Base-by-base conservation (phyloP, 2,888 invertebrate species). In the Lasioglossum oenotherae region DNA sequence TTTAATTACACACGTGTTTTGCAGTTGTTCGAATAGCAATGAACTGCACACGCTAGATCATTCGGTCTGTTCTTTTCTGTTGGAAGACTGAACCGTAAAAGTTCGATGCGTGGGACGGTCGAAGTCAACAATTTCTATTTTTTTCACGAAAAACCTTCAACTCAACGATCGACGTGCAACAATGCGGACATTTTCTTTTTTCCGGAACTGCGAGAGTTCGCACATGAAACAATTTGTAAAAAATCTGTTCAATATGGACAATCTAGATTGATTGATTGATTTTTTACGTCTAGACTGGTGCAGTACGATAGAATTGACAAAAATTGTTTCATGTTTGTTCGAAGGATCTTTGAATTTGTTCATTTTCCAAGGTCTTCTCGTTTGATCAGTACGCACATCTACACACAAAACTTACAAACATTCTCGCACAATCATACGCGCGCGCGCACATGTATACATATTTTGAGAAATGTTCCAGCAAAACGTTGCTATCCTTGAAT, bases 401-500 rank as follows among this genome's bases (percentile, higher is more conserved):
- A 57, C 74, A 57, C 67, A 46, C 82, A 31, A 44, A 69, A 23
- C 79, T 41, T 67, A 82, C 80, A 76, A 53, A 74, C 83, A 80
- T 71, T 72, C 41, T 64, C 44, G 75, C 78, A 83, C 78, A 85
- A 57, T 35, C 44, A 73, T 72, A 64, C 41, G n/a, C 44, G 31
- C 53, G 31, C 46, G 72, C 64, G 69, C 64, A 35, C 31, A 67
- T 31, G 31, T 31, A 57, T 23, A 64, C 75, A 74, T 76, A 60
- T 46, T 74, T 69, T 12, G 27, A 74, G 41, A 38, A 69, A 57
- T 35, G 64, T 81, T 77, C 60, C 78, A 86, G 14, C 49, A 60
- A 74, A 80, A 38, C 31, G 74, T 74, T 75, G 49, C 75, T 69
- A 85, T 85, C 85, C 84, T 84, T 85, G 84, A 86, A 85, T 84